Percentiles rank a stretch among this genome's conserved stretches.
These are phyloP conservation scores for Aptenodytes forsteri DNA, from an alignment of 2,113 vertebrate species.

Conservation along the genomic window DNA sequence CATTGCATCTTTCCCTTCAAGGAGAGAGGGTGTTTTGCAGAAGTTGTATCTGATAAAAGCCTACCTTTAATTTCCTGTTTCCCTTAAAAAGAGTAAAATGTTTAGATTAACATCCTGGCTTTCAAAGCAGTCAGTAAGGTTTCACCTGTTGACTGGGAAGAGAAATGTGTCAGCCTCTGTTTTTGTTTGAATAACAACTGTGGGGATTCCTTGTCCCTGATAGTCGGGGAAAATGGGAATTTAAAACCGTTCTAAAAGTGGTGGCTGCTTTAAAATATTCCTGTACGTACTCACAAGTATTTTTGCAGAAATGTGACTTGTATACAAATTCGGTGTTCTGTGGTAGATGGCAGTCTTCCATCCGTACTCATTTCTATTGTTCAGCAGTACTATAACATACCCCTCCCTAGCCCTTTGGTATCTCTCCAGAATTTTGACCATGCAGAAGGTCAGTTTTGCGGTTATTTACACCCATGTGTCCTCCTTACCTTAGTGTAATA, in stretches of 20 bases:
- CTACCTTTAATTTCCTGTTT: not conserved
- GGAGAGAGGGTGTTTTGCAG: not conserved
- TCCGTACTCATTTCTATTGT: not conserved
- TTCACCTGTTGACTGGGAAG: not conserved
- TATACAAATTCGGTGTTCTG: not conserved
- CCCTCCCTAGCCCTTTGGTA: not conserved
- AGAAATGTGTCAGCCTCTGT: not conserved
- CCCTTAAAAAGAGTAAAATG: not conserved
- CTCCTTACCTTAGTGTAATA: not conserved
- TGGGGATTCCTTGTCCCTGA: not conserved
- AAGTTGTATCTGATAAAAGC: not conserved
- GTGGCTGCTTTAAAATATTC: not conserved
- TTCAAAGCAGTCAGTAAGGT: not conserved
- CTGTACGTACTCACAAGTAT: not conserved
- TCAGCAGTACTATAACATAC: not conserved
- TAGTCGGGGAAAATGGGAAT: not conserved
- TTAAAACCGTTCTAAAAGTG: not conserved
- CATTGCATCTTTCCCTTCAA: not conserved
- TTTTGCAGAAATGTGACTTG: not conserved
- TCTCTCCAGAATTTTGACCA: not conserved
- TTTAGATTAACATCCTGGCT: not conserved
- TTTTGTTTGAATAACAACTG: not conserved
- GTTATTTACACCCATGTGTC: not conserved
- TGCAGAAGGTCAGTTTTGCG: not conserved
- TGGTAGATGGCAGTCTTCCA: not conserved